Base-by-base conservation (phyloP, 2,113 vertebrate species). In the Tylochromis polylepis region DNA sequence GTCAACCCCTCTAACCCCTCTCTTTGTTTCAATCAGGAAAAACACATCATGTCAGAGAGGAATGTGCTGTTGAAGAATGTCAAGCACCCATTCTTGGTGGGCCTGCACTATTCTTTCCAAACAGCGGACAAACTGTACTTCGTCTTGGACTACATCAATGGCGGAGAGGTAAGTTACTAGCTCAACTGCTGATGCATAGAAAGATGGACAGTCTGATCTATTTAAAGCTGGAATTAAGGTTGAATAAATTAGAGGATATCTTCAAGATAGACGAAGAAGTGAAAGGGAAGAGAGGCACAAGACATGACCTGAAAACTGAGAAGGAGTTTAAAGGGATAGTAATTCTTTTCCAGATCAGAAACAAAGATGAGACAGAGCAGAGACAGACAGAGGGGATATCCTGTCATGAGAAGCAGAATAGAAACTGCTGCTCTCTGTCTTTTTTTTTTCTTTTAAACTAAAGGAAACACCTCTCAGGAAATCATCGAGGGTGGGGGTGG, bases 41-140 rank as follows among this genome's bases (percentile, higher is more conserved):
- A 99, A 91, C 98, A 99, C 94, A 99, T 99, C 56, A 99, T 99
- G 99, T 99, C 98, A 1, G 99, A 99, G 91, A 97, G 98, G 83
- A 99, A 99, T 85, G 99, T 99, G 77, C 93, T 99, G 15, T 94
- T 99, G 85, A 99, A 99, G 95, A 99, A 99, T 77, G 97, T 99
- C 93, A 99, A 99, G 93, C 99, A 99, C 89, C 98, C 99, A 18
- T 99, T 99, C 95, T 93, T 99, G 93, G 99, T 99, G 4, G 99
- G 99, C 36, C 97, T 99, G 84, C 98, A 99, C 94, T 99, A 98
- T 91, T 99, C 98, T 36, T 99, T 99, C 96, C 99, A 99, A 95
- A 99, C 99, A 1, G 96, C 99, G 0, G 98, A 99, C 95, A 99
- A 99, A 79, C 92, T 99, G 82, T 99, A 99, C 93, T 99, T 99